A percentile compares a stretch with the other conserved stretches of the same genome.
phyloP scores from a whole-genome alignment of 2,797 vertebrate species.

The Neosilurus mollespiculum region DNA sequence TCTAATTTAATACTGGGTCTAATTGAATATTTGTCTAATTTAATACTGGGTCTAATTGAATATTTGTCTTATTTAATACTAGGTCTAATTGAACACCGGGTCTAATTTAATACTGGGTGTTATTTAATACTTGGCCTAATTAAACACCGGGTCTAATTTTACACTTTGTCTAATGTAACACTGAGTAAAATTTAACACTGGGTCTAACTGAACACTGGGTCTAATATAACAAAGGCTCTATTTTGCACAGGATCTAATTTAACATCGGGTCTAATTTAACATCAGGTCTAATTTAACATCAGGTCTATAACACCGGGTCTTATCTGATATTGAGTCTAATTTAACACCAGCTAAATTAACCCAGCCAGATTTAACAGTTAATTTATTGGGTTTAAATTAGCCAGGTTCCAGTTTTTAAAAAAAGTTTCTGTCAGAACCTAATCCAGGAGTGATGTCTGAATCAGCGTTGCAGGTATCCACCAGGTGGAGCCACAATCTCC shows the following conservation, averaged over 20 bases:
- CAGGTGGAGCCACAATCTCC: constrained; percentile 21
- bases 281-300: not conserved
- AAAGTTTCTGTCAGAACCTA: not conserved
- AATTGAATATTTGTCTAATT: not conserved
- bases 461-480: constrained; percentile 5
- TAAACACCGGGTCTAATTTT: not conserved
- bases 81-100: not conserved
- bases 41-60: not conserved
- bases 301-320: not conserved
- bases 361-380: not conserved
- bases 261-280: not conserved
- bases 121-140: not conserved
- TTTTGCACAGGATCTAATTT: not conserved
- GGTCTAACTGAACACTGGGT: too few relatives aligned
- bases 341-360: not conserved
- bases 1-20: not conserved
- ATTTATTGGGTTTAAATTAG: not conserved
- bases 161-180: not conserved
- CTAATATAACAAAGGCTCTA: not conserved
- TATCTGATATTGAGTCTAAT: not conserved
- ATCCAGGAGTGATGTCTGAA: not conserved
- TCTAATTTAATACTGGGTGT: not conserved
- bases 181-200: not conserved
- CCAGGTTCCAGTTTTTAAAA: not conserved
- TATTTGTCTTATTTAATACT: not conserved